These are phyloP conservation scores for Alligator sinensis DNA, from an alignment of 2,113 vertebrate genomes.

Conservation along the genomic window DNA sequence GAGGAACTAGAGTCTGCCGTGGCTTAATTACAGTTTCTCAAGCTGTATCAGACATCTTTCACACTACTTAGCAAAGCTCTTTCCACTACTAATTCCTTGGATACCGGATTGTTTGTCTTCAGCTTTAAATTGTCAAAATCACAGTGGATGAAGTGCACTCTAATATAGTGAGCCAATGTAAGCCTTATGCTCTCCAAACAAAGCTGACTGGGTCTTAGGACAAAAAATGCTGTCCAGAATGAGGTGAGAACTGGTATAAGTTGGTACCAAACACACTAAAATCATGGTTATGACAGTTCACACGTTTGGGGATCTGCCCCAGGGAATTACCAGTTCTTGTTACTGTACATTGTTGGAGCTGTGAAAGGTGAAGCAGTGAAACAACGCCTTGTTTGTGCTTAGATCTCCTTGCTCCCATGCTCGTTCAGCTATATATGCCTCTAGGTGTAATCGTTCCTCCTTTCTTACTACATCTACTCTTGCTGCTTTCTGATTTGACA, in stretches of 20 bases:
- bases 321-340: constrained; percentile 36
- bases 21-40: constrained; percentile 58
- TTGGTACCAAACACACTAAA: constrained; percentile 1
- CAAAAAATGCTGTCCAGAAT: neutral
- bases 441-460: neutral
- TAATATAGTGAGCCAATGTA: neutral
- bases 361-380: neutral
- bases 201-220: neutral
- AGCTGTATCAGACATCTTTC: constrained; percentile 40
- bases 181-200: neutral
- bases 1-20: constrained; percentile 49
- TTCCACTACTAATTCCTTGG: constrained; percentile 29
- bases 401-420: neutral
- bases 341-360: neutral
- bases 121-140: neutral
- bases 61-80: constrained; percentile 51
- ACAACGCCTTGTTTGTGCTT: constrained; percentile 29
- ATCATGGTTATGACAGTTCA: constrained; percentile 22
- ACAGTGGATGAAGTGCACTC: constrained; percentile 22
- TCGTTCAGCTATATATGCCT: neutral
- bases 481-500: constrained; percentile 14
- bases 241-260: constrained; percentile 14
- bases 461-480: neutral
- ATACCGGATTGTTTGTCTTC: constrained; percentile 3
- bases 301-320: constrained; percentile 13